phyloP scores from a whole-genome alignment of 2,888 invertebrate species.

The Thyatira batis region DNA sequence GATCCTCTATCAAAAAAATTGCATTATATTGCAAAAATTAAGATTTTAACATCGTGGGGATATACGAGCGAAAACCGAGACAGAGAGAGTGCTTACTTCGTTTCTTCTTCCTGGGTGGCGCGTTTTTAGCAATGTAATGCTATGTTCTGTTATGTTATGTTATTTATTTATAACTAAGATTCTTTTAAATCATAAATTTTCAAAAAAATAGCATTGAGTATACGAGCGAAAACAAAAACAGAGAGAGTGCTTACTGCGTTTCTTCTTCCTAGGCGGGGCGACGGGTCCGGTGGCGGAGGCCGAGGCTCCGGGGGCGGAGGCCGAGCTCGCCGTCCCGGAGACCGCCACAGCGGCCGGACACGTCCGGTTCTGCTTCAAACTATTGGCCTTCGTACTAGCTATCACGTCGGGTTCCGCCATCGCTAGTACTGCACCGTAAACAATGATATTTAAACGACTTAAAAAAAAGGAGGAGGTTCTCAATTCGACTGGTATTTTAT shows the following conservation, averaged over 20 bases:
- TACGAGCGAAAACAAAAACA: background rate
- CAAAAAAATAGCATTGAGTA: background rate
- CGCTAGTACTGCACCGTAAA: constrained; percentile 60
- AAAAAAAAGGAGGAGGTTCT: too few species aligned
- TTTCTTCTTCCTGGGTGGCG: background rate
- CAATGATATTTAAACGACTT: too few species aligned
- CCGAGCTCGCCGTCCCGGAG: constrained; percentile 30
- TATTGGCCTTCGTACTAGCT: constrained; percentile 91
- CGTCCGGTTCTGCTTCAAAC: constrained; percentile 73
- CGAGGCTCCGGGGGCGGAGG: constrained; percentile 63
- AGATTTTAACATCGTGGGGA: too few species aligned
- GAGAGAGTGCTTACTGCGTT: constrained; percentile 82
- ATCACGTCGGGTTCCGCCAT: constrained; percentile 95
- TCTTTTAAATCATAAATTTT: too few species aligned
- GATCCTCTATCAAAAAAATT: too few species aligned
- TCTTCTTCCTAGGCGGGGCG: constrained; percentile 90
- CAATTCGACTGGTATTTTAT: too few species aligned
- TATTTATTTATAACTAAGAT: too few species aligned
- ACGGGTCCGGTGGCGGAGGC: constrained; percentile 40
- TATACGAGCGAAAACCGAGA: background rate
- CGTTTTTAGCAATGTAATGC: too few species aligned
- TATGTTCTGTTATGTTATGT: too few species aligned
- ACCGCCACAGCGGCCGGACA: constrained; percentile 47
- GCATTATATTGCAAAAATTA: too few species aligned
- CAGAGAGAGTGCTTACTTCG: background rate